phyloP scores from a whole-genome alignment of 2,888 invertebrate species.

The Pristionchus mayeri region DNA sequence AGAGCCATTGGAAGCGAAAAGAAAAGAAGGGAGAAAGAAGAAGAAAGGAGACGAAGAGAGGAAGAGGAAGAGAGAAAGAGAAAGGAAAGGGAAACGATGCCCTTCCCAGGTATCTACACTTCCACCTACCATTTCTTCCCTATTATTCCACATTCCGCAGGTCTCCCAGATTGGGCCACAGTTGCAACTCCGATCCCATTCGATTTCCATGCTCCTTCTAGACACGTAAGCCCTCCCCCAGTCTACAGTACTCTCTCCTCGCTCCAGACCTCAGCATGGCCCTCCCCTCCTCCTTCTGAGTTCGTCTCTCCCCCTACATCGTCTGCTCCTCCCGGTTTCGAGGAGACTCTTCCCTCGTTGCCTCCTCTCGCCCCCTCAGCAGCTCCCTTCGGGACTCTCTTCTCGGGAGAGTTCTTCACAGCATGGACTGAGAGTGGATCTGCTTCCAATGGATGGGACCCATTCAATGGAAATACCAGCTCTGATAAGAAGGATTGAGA shows the following conservation, averaged over 20 bases:
- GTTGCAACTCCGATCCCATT: neutral
- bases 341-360: neutral
- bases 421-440: neutral
- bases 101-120: neutral
- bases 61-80: slow-evolving; percentile 35
- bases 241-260: neutral
- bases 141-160: too few relatives aligned
- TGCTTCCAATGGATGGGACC: slow-evolving; percentile 29
- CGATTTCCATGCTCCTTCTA: neutral
- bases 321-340: neutral
- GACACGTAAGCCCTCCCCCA: neutral
- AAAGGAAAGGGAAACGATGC: neutral
- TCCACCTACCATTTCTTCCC: neutral
- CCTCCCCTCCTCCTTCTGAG: slow-evolving; percentile 4
- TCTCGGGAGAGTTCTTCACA: slow-evolving; percentile 32
- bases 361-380: slow-evolving; percentile 1
- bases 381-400: slow-evolving; percentile 11
- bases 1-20: slow-evolving; percentile 7
- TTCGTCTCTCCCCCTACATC: neutral
- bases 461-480: neutral
- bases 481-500: neutral
- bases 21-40: neutral
- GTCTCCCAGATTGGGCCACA: neutral
- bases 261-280: neutral
- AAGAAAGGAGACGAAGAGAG: neutral